Percentiles rank a stretch among this genome's conserved stretches.
Evolutionary conservation across 2,888 invertebrate genomes (phyloP).

Genomic region (Ormyrus pomaceus): DNA sequence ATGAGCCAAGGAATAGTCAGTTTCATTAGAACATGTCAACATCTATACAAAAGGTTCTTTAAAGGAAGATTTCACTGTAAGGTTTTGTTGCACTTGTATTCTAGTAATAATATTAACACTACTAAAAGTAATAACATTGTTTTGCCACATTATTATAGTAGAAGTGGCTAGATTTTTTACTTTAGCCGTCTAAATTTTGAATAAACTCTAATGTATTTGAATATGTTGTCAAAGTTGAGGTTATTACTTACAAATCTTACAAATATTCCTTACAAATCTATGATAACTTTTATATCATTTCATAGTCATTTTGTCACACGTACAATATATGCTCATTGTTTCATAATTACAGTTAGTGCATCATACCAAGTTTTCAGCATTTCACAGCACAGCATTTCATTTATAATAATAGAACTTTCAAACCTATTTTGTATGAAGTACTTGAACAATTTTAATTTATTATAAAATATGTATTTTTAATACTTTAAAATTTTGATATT

Average conservation of each 20-base stretch:
- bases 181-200: constrained; percentile 49
- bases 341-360: constrained; percentile 40
- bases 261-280: too few species aligned
- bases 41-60: constrained; percentile 22
- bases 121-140: constrained; percentile 46
- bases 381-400: constrained; percentile 39
- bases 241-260: constrained; percentile 48
- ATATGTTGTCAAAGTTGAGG: constrained; percentile 51
- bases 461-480: constrained; percentile 28
- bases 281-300: constrained; percentile 51
- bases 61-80: constrained; percentile 29
- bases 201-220: constrained; percentile 54
- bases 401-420: constrained; percentile 25
- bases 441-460: constrained; percentile 35
- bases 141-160: constrained; percentile 48
- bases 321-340: constrained; percentile 52
- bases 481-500: constrained; percentile 35
- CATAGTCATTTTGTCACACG: constrained; percentile 51
- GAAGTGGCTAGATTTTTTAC: constrained; percentile 52
- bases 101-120: constrained; percentile 49
- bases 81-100: constrained; percentile 35
- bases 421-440: constrained; percentile 34
- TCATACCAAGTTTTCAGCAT: constrained; percentile 43
- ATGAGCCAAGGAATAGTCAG: constrained; percentile 56
- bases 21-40: constrained; percentile 15